Conservation (phyloP, 2,113 vertebrate genomes). For the Vidua macroura region DNA sequence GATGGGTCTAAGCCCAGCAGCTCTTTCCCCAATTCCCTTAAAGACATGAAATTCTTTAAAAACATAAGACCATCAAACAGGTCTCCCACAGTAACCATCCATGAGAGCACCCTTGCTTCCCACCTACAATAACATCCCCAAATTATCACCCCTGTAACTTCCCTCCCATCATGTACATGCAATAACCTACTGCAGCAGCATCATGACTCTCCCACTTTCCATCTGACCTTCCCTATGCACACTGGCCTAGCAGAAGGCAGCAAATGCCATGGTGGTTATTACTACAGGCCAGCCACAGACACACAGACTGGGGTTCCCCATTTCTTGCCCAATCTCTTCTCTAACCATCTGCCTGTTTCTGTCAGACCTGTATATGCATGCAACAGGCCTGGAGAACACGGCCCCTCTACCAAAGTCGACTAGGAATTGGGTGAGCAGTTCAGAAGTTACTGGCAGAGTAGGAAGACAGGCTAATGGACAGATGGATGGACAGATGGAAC, state of each 20-base stretch:
- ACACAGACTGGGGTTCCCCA: background rate
- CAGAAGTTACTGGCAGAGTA: background rate
- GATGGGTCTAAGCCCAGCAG: background rate
- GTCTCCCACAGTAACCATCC: background rate
- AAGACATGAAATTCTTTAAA: background rate
- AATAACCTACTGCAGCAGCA: background rate
- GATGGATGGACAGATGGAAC: slow-evolving; percentile 59
- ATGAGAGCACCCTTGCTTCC: background rate
- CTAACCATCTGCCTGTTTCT: background rate
- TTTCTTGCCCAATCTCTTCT: background rate
- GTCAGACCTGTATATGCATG: background rate
- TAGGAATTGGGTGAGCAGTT: background rate
- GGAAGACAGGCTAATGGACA: background rate
- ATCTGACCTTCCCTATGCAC: no score
- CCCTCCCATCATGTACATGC: background rate
- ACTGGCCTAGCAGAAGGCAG: background rate
- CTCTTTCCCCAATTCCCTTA: background rate
- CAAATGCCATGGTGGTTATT: background rate
- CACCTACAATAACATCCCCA: background rate
- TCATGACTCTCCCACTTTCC: fast-evolving
- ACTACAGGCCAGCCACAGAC: background rate
- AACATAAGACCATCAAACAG: background rate
- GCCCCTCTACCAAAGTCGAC: background rate
- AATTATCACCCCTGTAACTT: background rate
- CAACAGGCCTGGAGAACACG: background rate